Base-by-base conservation (phyloP, 2,113 vertebrate genomes). In the Mellivora capensis region DNA sequence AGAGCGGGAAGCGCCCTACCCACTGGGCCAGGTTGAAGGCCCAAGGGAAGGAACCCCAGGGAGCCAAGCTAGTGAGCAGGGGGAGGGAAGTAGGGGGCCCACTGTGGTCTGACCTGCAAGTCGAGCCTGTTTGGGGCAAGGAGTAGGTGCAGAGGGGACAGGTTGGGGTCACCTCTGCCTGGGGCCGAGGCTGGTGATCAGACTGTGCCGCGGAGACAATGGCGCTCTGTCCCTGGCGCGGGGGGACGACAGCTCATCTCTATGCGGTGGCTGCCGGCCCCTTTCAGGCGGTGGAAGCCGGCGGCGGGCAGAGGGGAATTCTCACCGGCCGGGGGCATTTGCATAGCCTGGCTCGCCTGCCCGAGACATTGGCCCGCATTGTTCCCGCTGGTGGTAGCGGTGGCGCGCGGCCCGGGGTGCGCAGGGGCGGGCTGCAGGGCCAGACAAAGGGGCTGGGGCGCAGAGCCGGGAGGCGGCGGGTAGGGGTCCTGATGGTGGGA, bases 301-400 rank as follows among this genome's bases (percentile, higher is more conserved):
- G 97, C 96, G 97, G 97, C 96, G 18, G 97, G 97, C 96, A 15
- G 71, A 54, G 85, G 42, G 98, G 98, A 98, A 98, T 98, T 97
- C 98, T 98, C 98, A 97, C 88, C 94, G 87, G 97, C 97, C 72
- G 86, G 94, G 82, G 97, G 98, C 98, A 99, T 99, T 99, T 99
- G 98, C 98, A 99, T 99, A 98, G 98, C 98, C 97, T 1, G 98
- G 98, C 98, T 97, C 98, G 98, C 97, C 98, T 94, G 98, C 98
- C 96, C 52, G 97, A 98, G 98, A 99, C 99, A 99, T 98, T 98
- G 98, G 98, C 86, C 93, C 18, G 97, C 98, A 98, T 99, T 99
- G 99, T 99, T 98, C 98, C 91, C 64, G 6, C 62, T 49, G 57
- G 86, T 47, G 69, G 79, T 25, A 87, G 69, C 47, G 83, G 96